Evolutionary conservation across 1,140 invertebrate genomes (phyloP).

Genomic region (Atta texana): DNA sequence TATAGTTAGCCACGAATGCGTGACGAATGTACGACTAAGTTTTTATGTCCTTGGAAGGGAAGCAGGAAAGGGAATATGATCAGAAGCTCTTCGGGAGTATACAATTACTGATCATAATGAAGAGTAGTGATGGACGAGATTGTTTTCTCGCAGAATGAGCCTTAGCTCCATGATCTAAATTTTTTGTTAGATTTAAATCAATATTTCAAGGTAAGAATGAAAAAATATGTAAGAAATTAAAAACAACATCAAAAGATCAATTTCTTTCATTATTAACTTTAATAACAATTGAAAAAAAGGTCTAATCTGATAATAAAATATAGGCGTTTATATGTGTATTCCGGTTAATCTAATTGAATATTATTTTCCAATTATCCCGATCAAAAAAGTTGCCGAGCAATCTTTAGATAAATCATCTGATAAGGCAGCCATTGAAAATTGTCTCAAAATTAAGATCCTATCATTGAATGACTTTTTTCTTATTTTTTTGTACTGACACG

Average conservation of each 20-base stretch:
- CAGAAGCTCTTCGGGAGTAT: slow-evolving; percentile 17
- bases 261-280: neutral
- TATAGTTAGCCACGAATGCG: slow-evolving; percentile 49
- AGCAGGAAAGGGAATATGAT: slow-evolving; percentile 14
- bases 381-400: neutral
- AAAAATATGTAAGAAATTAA: neutral
- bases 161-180: neutral
- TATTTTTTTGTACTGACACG: neutral
- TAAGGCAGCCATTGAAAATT: neutral
- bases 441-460: neutral
- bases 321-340: neutral
- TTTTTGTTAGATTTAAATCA: neutral
- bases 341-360: neutral
- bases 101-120: slow-evolving; percentile 45
- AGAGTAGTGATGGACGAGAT: slow-evolving; percentile 41
- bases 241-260: neutral
- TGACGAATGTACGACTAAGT: slow-evolving; percentile 51
- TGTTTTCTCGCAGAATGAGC: neutral
- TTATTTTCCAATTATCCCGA: slow-evolving; percentile 19
- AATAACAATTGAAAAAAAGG: neutral
- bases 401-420: slow-evolving; percentile 16
- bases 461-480: neutral
- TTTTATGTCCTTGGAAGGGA: slow-evolving; percentile 22
- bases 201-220: neutral
- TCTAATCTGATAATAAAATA: too few relatives aligned